A percentile compares a stretch with the other conserved stretches of the same genome.
phyloP scores from a whole-genome alignment of 2,888 invertebrate genomes.

The Xanthorhoe spadicearia region DNA sequence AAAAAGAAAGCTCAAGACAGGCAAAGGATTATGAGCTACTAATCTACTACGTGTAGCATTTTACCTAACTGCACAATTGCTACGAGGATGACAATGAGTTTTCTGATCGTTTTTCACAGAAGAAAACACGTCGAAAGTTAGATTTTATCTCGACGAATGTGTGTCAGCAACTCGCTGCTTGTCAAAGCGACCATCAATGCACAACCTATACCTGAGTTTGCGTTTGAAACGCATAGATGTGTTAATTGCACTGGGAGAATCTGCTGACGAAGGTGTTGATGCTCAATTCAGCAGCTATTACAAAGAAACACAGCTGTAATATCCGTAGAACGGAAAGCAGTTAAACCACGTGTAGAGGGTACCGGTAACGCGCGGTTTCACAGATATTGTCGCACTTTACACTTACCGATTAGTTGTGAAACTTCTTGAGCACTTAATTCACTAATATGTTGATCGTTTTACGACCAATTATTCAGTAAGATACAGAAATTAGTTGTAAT shows the following conservation, averaged over 20 bases:
- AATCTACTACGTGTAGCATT: slow-evolving; percentile 18
- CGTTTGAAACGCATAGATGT: slow-evolving; percentile 56
- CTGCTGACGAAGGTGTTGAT: slow-evolving; percentile 48
- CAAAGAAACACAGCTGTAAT: slow-evolving; percentile 63
- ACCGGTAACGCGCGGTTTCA: slow-evolving; percentile 79
- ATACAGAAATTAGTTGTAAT: slow-evolving; percentile 74
- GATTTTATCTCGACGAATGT: slow-evolving; percentile 68
- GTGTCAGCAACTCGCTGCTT: slow-evolving; percentile 70
- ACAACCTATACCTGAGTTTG: slow-evolving; percentile 77
- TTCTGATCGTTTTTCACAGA: slow-evolving; percentile 11
- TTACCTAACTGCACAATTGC: not conserved
- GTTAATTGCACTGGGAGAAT: slow-evolving; percentile 53
- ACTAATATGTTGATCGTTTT: slow-evolving; percentile 72
- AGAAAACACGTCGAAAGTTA: slow-evolving; percentile 41
- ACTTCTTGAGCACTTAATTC: slow-evolving; percentile 81
- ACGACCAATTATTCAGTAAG: slow-evolving; percentile 69
- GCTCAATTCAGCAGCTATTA: slow-evolving; percentile 53
- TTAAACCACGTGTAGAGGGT: slow-evolving; percentile 79
- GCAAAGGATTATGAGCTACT: slow-evolving; percentile 16
- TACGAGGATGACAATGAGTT: slow-evolving; percentile 2
- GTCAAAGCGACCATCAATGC: slow-evolving; percentile 79
- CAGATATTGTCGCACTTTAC: slow-evolving; percentile 67
- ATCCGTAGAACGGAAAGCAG: slow-evolving; percentile 66
- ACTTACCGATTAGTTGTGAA: slow-evolving; percentile 81
- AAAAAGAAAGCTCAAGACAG: slow-evolving; percentile 56